Base-by-base conservation (phyloP, 2,113 vertebrate genomes). In the Poicephalus meyeri region DNA sequence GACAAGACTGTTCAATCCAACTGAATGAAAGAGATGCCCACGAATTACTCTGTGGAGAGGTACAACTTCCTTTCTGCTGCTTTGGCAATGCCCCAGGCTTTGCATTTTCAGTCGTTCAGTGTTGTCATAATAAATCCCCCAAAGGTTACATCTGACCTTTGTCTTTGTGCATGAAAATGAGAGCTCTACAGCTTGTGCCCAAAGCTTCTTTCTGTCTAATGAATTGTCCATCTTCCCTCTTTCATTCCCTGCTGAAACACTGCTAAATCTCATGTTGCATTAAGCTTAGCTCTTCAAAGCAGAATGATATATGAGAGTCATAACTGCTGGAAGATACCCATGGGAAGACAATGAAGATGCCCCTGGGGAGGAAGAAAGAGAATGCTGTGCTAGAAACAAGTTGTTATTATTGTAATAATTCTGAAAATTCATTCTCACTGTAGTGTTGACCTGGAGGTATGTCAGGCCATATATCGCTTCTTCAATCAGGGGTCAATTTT, bases 381-480 rank as follows among this genome's bases (percentile, higher is more conserved):
- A 84, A 49, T 66, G 25, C 41, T 93, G n/a, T 69, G 66, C 66
- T 93, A 88, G 89, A 44, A 71, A 41, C 14, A 56, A 26, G 46
- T 61, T 47, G 56, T 49, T 92, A 63, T 55, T 92, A 70, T 92
- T 97, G 93, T 26, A 90, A 82, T 86, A 94, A 91, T 77, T n/a
- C 66, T 77, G 56, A 86, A 78, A 91, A 80, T 52, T 80, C 47
- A 72, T 86, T 95, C 46, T 88, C 68, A 35, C 20, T 74, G 29
- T 55, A 73, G 24, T 42, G 37, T 69, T 91, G 39, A 86, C 78
- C 12, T 77, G 60, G 23, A 81, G 65, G 77, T 78, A 80, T 82
- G 24, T 66, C 26, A 92, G 55, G 13, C 10, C 6, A 10, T 64
- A 41, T 85, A 80, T 86, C 41, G 61, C 11, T 33, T 24, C 41